These are phyloP conservation scores for Ficedula albicollis DNA, from an alignment of 2,797 vertebrate genomes.

Conservation along the genomic window DNA sequence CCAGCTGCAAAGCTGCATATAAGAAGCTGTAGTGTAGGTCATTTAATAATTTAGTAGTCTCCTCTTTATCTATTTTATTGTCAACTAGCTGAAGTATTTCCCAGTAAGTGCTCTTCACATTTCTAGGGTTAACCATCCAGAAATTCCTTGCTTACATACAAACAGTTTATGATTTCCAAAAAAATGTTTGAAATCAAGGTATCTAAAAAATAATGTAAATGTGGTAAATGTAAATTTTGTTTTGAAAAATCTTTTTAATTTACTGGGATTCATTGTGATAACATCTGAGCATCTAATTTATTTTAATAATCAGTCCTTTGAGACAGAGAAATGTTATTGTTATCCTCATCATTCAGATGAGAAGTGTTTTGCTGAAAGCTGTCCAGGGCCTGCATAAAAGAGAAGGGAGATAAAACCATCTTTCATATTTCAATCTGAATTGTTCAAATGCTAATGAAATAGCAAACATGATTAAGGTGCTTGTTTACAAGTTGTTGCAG, in stretches of 20 bases:
- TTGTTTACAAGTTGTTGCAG: background rate
- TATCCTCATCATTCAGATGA: slow-evolving; percentile 1
- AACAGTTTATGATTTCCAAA: background rate
- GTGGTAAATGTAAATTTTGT: background rate
- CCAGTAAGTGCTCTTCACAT: background rate
- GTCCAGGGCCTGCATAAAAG: background rate
- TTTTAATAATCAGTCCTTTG: background rate
- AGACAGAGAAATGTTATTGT: background rate
- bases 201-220: background rate
- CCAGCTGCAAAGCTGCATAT: slow-evolving; percentile 8
- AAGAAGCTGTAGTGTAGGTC: background rate
- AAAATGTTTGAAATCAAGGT: background rate
- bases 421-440: background rate
- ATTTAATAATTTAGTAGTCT: background rate
- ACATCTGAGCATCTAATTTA: background rate
- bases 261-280: background rate
- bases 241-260: background rate
- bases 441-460: background rate
- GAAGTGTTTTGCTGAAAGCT: background rate
- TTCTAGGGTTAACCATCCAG: background rate
- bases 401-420: background rate
- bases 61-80: background rate
- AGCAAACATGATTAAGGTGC: slow-evolving; percentile 12
- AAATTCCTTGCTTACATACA: background rate
- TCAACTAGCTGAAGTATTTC: background rate